Conservation (phyloP, 30 jellyfish, hydroid and myxozoan species). For the Chrysaora quinquecirrha region DNA sequence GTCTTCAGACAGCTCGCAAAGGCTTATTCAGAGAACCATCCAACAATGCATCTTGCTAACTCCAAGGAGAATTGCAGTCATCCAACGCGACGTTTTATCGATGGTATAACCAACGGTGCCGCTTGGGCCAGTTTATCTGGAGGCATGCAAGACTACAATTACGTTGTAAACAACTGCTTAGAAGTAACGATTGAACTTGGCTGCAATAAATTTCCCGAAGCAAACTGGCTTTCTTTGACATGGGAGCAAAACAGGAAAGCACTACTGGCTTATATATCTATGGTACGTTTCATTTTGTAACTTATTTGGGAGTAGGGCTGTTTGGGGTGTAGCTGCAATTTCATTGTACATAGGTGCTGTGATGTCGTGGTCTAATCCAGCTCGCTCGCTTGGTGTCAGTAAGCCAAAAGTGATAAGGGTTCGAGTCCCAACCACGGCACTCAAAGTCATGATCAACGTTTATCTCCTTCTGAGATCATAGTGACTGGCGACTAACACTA, state of each 20-base stretch:
- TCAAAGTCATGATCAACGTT: too few relatives aligned
- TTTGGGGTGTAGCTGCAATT: too few relatives aligned
- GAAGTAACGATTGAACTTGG: slow-evolving; percentile 98
- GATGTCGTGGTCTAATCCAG: too few relatives aligned
- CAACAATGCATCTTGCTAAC: slow-evolving; percentile 97
- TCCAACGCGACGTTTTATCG: slow-evolving; percentile 89
- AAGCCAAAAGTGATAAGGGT: too few relatives aligned
- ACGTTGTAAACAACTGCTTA: slow-evolving; percentile 87
- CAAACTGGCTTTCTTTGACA: slow-evolving; percentile 56
- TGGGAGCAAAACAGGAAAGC: slow-evolving; percentile 95
- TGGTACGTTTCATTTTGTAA: too few relatives aligned
- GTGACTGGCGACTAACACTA: too few relatives aligned
- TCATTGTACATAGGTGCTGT: too few relatives aligned
- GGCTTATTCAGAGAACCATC: slow-evolving; percentile 99
- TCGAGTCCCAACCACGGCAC: too few relatives aligned
- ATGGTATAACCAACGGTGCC: slow-evolving; percentile 99
- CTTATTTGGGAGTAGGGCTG: too few relatives aligned
- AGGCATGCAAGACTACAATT: slow-evolving; percentile 99
- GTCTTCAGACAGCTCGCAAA: slow-evolving; percentile 94
- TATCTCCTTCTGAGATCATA: too few relatives aligned
- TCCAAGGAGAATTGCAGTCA: slow-evolving; percentile 92
- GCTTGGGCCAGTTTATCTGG: slow-evolving; percentile 98
- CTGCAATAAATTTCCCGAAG: slow-evolving; percentile 87
- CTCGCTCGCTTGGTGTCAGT: too few relatives aligned
- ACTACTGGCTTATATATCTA: slow-evolving; percentile 60